Conservation (phyloP, 2,888 invertebrate species). For the Heteropelma amictum region DNA sequence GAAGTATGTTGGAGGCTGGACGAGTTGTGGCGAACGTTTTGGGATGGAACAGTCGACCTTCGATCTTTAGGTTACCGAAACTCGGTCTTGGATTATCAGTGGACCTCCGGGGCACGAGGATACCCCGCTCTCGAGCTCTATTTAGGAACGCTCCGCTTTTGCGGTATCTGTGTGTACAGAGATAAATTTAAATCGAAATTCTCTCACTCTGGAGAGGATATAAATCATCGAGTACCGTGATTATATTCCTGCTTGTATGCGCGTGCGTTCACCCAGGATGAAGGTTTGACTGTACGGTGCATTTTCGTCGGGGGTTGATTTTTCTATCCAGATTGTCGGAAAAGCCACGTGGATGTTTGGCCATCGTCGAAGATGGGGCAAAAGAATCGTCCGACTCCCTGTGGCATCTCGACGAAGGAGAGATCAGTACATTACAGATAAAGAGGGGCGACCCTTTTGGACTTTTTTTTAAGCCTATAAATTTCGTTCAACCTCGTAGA, state of each 20-base stretch:
- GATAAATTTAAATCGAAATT: slow-evolving; percentile 7
- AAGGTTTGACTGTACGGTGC: slow-evolving; percentile 63
- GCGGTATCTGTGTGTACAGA: slow-evolving; percentile 12
- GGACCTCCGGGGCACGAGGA: neutral
- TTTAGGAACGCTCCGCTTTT: too few species aligned
- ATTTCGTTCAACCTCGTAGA: slow-evolving; percentile 64
- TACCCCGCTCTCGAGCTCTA: slow-evolving; percentile 50
- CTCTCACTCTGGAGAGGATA: slow-evolving; percentile 57
- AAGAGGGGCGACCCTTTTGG: slow-evolving; percentile 72
- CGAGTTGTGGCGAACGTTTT: too few species aligned
- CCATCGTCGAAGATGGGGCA: slow-evolving; percentile 30
- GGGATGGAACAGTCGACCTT: too few species aligned
- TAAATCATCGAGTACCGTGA: slow-evolving; percentile 73
- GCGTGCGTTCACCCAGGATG: slow-evolving; percentile 54
- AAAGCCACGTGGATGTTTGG: slow-evolving; percentile 47
- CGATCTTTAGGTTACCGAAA: too few species aligned
- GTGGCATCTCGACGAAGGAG: slow-evolving; percentile 69
- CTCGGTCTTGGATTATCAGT: too few species aligned
- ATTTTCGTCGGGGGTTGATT: slow-evolving; percentile 48
- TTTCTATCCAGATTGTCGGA: slow-evolving; percentile 53
- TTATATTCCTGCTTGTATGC: slow-evolving; percentile 57
- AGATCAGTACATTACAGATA: slow-evolving; percentile 78
- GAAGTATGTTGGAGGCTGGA: too few species aligned
- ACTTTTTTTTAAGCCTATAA: slow-evolving; percentile 77
- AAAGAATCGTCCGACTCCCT: slow-evolving; percentile 17